Conservation (phyloP, 2,888 invertebrate genomes). For the Amblyteles armatorius region DNA sequence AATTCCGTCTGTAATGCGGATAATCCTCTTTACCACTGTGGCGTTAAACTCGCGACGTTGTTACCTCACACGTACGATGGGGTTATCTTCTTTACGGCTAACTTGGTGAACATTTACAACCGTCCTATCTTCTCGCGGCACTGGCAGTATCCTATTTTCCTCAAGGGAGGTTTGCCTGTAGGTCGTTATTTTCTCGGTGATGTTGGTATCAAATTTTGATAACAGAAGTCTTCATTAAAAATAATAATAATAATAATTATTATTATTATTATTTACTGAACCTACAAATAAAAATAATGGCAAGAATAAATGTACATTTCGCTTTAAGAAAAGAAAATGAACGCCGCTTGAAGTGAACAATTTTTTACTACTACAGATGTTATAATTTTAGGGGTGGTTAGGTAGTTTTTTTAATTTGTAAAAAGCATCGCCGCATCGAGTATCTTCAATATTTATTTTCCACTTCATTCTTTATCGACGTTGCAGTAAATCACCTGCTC, state of each 20-base stretch:
- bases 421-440: neutral
- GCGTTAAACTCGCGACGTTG: constrained; percentile 46
- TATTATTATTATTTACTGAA: neutral
- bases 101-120: constrained; percentile 35
- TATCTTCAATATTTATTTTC: constrained; percentile 28
- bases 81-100: constrained; percentile 53
- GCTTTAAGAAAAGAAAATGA: neutral
- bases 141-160: neutral
- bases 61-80: constrained; percentile 38
- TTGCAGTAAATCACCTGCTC: constrained; percentile 50
- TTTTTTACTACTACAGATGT: neutral
- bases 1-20: constrained; percentile 49
- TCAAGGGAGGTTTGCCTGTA: neutral
- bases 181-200: neutral
- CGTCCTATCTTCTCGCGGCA: neutral
- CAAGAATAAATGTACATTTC: neutral
- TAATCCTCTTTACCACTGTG: constrained; percentile 39
- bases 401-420: neutral
- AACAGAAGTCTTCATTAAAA: neutral
- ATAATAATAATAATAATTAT: neutral
- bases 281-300: neutral
- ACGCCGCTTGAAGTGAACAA: neutral
- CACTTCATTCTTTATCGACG: constrained; percentile 41
- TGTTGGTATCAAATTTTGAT: neutral
- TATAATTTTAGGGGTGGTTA: neutral